Base-by-base conservation (phyloP, 23 tunicate species). In the Diplosoma virens region DNA sequence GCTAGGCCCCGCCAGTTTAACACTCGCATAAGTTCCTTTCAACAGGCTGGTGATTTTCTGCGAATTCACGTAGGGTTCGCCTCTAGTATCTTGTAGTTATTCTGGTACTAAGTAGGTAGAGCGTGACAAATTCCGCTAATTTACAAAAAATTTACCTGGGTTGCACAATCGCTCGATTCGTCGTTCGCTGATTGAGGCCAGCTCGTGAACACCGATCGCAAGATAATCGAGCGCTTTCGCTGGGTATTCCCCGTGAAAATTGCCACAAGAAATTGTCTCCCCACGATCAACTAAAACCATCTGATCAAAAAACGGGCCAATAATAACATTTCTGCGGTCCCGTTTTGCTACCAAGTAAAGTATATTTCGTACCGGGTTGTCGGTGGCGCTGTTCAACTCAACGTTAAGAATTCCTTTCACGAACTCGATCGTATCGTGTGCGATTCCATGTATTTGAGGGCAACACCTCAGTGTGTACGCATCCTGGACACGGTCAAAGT, bases 381-480 rank as follows among this genome's bases (percentile, higher is more conserved):
- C 99, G 0, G 99, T 94, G 0, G 99, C 99, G 67, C 95, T 87
- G 79, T 94, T 94, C 20, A 94, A 63, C 35, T 94, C 99, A 9
- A 84, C 90, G 47, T 87, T 50, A 16, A 94, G 34, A 34, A 94
- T 84, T 25, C 53, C 35, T 25, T 79, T 79, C 26, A 84, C 90
- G 67, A 88, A 88, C 5, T 88, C 87, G 47, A 94, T 84, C 5
- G 94, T 87, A 58, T 94, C 99, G 61, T 94, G 95, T 1, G 90
- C 82, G 32, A 94, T 75, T 0, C 99, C 99, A 56, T 94, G 99
- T 5, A 94, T 95, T 82, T 94, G 99, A 0, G 99, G 95, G 55
- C 94, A 87, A 67, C 99, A 94, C 45, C 99, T 84, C 60, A 94
- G 47, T n/a, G 99, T 94, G 87, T 94, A 94, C 27, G 99, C 88